These are phyloP conservation scores for Oplegnathus fasciatus DNA, from an alignment of 2,113 vertebrate genomes.

Conservation along the genomic window DNA sequence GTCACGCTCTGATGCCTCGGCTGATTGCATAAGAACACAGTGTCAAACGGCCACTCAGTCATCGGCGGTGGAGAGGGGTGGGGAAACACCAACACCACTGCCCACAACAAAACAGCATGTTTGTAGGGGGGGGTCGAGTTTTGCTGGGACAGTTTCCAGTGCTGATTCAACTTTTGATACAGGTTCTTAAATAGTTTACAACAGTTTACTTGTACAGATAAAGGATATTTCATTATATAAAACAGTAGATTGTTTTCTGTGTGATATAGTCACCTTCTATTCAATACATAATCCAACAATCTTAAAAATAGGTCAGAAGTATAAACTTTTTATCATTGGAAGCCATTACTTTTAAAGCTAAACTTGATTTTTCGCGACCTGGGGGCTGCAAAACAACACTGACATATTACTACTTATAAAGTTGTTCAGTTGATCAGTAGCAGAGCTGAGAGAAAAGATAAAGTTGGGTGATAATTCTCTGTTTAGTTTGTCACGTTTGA, in stretches of 20 bases:
- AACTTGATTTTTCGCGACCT: not conserved
- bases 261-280: not conserved
- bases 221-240: not conserved
- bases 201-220: not conserved
- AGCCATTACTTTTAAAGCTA: not conserved
- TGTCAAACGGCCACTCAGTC: conserved; percentile 49
- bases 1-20: conserved; percentile 51
- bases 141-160: not conserved
- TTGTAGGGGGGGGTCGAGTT: not conserved
- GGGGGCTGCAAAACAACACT: not conserved
- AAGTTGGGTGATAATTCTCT: no score
- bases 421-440: no score
- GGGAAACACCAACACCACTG: conserved; percentile 31
- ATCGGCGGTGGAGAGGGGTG: conserved; percentile 1
- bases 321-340: not conserved
- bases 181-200: not conserved
- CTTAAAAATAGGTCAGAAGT: not conserved
- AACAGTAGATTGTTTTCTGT: not conserved
- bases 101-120: not conserved
- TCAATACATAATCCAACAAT: not conserved
- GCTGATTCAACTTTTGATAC: conserved; percentile 20
- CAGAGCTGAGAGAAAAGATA: no score
- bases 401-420: not conserved
- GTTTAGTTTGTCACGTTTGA: no score
- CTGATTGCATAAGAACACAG: conserved; percentile 62